These are phyloP conservation scores for Aphelenchoides besseyi DNA, from an alignment of 1,140 invertebrate genomes.

Conservation along the genomic window DNA sequence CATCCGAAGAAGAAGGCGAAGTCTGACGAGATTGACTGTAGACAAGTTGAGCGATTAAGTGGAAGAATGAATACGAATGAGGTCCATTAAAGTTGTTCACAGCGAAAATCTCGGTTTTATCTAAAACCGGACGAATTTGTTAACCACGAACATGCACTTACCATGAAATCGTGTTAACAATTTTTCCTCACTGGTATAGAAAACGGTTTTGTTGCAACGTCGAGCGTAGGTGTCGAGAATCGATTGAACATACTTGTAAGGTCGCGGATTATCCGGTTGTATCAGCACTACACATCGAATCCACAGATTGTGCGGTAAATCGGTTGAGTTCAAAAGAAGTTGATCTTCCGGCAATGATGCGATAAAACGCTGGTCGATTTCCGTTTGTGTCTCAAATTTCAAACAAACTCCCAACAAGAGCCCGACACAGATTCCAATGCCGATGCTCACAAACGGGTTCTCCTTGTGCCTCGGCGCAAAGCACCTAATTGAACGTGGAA, in stretches of 20 bases:
- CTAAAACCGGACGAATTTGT: conserved; percentile 18
- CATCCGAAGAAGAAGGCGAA: conserved; percentile 3
- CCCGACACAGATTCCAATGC: conserved; percentile 19
- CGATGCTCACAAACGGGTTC: conserved; percentile 5
- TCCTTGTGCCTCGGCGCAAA: conserved; percentile 5
- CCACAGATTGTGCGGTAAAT: conserved; percentile 4
- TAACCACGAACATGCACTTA: neutral
- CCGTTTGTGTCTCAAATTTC: conserved; percentile 22
- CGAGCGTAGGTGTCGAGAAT: conserved; percentile 27
- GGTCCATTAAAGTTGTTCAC: conserved; percentile 16
- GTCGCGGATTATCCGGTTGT: conserved; percentile 7
- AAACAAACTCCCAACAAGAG: conserved; percentile 24
- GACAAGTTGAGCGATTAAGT: conserved; percentile 13
- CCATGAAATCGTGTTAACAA: conserved; percentile 12
- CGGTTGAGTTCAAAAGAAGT: conserved; percentile 10
- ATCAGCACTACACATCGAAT: conserved; percentile 26
- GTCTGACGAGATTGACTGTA: conserved; percentile 2
- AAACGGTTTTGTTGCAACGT: conserved; percentile 29
- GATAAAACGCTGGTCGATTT: conserved; percentile 28
- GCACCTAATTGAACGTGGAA: neutral
- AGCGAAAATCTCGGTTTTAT: conserved; percentile 20
- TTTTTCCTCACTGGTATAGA: conserved; percentile 20
- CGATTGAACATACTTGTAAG: conserved; percentile 18
- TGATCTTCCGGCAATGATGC: neutral
- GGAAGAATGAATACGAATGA: conserved; percentile 26